phyloP scores from a whole-genome alignment of 2,113 vertebrate genomes.

The Quiscalus mexicanus region DNA sequence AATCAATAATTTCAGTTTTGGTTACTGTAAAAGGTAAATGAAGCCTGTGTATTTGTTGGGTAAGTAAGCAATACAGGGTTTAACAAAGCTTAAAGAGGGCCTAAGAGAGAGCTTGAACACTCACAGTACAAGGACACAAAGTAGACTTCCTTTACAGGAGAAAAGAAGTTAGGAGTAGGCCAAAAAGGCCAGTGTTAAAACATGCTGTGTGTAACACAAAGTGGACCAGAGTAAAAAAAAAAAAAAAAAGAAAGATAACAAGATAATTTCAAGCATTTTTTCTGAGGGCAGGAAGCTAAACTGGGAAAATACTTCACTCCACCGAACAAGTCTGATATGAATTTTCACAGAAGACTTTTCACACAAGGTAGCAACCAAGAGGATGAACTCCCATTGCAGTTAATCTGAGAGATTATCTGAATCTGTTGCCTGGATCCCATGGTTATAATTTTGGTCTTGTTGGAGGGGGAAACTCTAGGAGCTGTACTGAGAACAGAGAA shows the following conservation, averaged over 20 bases:
- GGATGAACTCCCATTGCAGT: neutral
- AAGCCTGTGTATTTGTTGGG: constrained; percentile 5
- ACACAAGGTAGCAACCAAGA: neutral
- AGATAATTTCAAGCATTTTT: neutral
- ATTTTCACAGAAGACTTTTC: neutral
- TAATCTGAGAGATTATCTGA: neutral
- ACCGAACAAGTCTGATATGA: neutral
- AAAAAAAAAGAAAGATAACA: too few relatives aligned
- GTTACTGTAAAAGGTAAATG: constrained; percentile 66
- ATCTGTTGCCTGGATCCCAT: neutral
- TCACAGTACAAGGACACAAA: neutral
- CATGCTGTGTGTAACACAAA: neutral
- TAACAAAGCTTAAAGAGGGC: neutral
- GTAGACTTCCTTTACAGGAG: neutral
- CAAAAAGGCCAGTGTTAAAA: neutral
- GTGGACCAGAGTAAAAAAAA: neutral
- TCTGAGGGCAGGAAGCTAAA: neutral
- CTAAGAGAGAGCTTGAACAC: neutral
- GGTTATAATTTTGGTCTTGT: neutral
- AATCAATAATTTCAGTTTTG: constrained; percentile 75
- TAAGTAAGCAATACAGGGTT: constrained; percentile 7
- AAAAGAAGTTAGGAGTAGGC: neutral
- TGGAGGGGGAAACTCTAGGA: neutral
- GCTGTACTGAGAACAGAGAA: neutral
- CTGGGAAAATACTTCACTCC: neutral